Evolutionary conservation across 2,888 invertebrate genomes (phyloP).

Genomic region (Apomyelois bistriatella): DNA sequence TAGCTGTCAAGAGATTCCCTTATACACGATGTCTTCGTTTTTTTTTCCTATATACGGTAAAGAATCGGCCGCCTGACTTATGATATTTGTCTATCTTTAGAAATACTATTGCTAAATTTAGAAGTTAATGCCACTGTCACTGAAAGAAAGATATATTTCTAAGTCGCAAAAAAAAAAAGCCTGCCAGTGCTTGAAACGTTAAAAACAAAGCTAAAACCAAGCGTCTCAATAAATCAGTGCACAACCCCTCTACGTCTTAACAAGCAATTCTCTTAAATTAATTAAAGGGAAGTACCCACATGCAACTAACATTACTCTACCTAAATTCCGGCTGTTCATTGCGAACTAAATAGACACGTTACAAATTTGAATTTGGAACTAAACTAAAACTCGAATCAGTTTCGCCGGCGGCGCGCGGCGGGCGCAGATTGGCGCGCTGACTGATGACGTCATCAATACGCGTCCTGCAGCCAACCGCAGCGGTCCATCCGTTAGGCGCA

Average conservation of each 20-base stretch:
- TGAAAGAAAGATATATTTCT: too few species aligned
- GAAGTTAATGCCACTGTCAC: too few species aligned
- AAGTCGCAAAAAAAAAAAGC: too few species aligned
- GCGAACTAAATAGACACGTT: constrained; percentile 26
- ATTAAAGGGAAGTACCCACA: constrained; percentile 6
- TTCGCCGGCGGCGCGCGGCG: constrained; percentile 40
- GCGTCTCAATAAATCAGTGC: neutral
- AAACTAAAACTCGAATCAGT: constrained; percentile 68
- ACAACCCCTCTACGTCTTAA: constrained; percentile 4
- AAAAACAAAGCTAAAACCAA: neutral
- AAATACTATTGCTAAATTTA: too few species aligned
- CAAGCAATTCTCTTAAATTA: constrained; percentile 8
- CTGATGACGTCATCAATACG: constrained; percentile 71
- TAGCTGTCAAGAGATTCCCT: too few species aligned
- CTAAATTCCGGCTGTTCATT: constrained; percentile 10
- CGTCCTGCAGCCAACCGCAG: constrained; percentile 61
- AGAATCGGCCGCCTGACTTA: too few species aligned
- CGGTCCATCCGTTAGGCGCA: constrained; percentile 27
- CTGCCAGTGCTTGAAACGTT: too few species aligned
- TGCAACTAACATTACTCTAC: constrained; percentile 7
- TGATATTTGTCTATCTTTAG: too few species aligned
- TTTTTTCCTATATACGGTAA: too few species aligned
- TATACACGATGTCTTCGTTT: too few species aligned
- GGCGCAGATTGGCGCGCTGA: constrained; percentile 64
- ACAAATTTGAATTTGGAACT: constrained; percentile 65